phyloP scores from a whole-genome alignment of 2,113 vertebrate genomes.

The Seriola dumerili region DNA sequence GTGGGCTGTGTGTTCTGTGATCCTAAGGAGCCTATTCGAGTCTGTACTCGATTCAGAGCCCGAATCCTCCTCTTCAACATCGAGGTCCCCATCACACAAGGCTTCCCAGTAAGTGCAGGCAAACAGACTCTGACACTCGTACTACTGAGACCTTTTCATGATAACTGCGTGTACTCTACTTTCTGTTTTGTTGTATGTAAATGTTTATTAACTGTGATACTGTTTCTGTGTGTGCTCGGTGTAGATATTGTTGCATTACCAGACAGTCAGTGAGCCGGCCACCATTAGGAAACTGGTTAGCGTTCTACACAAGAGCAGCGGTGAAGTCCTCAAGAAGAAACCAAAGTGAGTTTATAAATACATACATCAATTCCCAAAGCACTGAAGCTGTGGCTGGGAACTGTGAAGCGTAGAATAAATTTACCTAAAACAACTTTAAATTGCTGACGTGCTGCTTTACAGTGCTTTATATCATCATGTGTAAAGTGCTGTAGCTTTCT shows the following conservation, averaged over 20 bases:
- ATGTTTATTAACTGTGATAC: conserved; percentile 21
- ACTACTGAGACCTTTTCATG: neutral
- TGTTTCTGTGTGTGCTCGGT: neutral
- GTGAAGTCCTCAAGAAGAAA: conserved; percentile 97
- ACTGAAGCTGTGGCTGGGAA: neutral
- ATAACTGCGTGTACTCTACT: neutral
- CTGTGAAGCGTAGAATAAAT: neutral
- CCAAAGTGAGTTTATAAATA: conserved; percentile 90
- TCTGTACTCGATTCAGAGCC: conserved; percentile 93
- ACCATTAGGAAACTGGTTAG: conserved; percentile 92
- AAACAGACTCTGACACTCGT: neutral
- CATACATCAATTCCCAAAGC: neutral
- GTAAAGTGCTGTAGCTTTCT: neutral
- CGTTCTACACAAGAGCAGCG: conserved; percentile 94
- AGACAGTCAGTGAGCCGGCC: conserved; percentile 96
- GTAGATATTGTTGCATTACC: conserved; percentile 96
- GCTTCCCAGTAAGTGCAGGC: conserved; percentile 92
- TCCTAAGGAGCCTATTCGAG: conserved; percentile 92
- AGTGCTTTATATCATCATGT: neutral
- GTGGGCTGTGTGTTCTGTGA: conserved; percentile 96
- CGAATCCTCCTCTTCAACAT: conserved; percentile 97
- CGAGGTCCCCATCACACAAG: conserved; percentile 95
- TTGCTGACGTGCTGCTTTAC: neutral
- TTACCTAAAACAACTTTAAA: neutral
- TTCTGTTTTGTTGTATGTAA: neutral